These are phyloP conservation scores for Callimorpha dominula DNA, from an alignment of 2,888 invertebrate species.

Conservation along the genomic window DNA sequence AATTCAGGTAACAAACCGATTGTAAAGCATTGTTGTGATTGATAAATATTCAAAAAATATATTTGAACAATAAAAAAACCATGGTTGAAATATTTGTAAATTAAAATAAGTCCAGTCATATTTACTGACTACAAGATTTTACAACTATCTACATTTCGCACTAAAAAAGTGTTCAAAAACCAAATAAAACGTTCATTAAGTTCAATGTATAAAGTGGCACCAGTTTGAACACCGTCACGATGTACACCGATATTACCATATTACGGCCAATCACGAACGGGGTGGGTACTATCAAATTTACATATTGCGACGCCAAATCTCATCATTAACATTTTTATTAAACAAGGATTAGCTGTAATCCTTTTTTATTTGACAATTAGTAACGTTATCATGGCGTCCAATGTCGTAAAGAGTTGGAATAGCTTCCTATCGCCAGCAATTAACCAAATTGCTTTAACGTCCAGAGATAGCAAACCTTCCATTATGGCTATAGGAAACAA, in stretches of 20 bases:
- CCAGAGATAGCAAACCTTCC: conserved; percentile 71
- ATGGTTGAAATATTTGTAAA: neutral
- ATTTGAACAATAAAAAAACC: neutral
- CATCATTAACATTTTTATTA: conserved; percentile 87
- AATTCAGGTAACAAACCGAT: no score
- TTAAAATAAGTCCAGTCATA: neutral
- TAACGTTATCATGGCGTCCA: conserved; percentile 78
- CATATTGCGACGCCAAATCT: conserved; percentile 80
- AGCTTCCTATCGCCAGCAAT: conserved; percentile 80
- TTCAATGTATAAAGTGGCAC: conserved; percentile 34
- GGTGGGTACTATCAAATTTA: conserved; percentile 74
- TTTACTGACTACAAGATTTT: neutral
- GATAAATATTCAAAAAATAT: neutral
- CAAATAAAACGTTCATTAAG: conserved; percentile 22
- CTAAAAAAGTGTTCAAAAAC: conserved; percentile 15
- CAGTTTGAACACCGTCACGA: conserved; percentile 46
- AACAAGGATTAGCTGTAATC: conserved; percentile 84
- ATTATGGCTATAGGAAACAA: conserved; percentile 64
- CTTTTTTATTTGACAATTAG: conserved; percentile 87
- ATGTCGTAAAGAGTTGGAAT: conserved; percentile 85
- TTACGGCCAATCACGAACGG: conserved; percentile 65
- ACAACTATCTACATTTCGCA: conserved; percentile 2
- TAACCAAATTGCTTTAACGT: conserved; percentile 76
- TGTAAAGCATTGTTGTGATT: no score
- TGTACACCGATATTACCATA: conserved; percentile 49